Base-by-base conservation (phyloP, 1,140 invertebrate species). In the Papilio dardanus region DNA sequence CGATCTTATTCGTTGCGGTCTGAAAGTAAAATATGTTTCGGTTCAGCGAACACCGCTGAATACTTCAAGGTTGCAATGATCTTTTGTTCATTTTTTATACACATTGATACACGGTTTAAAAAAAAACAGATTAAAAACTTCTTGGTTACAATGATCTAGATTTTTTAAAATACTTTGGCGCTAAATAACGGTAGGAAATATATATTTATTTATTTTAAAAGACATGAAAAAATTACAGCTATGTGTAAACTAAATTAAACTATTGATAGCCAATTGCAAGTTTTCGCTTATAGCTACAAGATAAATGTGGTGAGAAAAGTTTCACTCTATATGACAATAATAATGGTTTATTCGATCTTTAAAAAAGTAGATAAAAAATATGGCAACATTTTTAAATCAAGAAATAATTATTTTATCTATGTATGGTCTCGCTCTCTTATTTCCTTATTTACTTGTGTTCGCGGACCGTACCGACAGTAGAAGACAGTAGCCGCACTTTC, bases 1-100 rank as follows among this genome's bases (percentile, higher is more conserved):
- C 74, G 67, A 30, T 82, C 76, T 71, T 79, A 76, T 80, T 65
- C 14, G 74, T 58, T 42, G 78, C 42, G 58, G 19, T 77, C 69
- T 67, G 30, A 74, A 74, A 74, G 68, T 74, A 71, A 73, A 66
- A 46, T 76, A 76, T 16, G 68, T 71, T 71, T 50, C 68, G 68
- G 68, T 71, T 71, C 68, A 50, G 37, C 12, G 16, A 42, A 71
- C 68, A 42, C 8, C 42, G 21, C 33, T 71, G 68, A 71, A 71
- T 50, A 46, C 68, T 71, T 71, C 68, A 71, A 71, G 68, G 68
- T 30, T 71, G 40, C 68, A n/a, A 12, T 31, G 37, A n/a, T 50
- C 24, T 42, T 71, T 46, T 46, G 37, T 30, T 71, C 5, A 24
- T 28, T 10, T 68, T 68, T 68, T 62, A 1, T 62, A 28, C 21